Percentiles rank a stretch among this genome's conserved stretches.
These are phyloP conservation scores for Chrysomela aeneicollis DNA, from an alignment of 2,888 invertebrate genomes.

Conservation along the genomic window DNA sequence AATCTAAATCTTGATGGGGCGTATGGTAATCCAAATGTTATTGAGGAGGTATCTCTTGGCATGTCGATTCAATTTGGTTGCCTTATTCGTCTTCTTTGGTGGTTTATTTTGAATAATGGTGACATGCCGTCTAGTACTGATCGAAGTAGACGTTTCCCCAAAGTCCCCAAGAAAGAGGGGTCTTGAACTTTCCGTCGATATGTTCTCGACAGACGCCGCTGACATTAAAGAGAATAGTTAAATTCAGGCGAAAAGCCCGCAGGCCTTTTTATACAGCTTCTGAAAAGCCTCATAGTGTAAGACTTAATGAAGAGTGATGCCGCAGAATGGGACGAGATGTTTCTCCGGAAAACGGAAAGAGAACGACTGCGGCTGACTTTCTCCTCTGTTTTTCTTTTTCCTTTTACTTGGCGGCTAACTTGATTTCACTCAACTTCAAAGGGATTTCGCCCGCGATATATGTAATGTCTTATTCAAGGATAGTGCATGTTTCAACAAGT, in stretches of 20 bases:
- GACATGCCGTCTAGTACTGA: background rate
- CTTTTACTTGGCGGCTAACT: background rate
- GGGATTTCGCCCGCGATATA: background rate
- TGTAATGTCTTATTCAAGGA: background rate
- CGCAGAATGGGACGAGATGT: conserved; percentile 48
- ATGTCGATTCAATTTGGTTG: too few relatives aligned
- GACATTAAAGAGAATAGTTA: conserved; percentile 48
- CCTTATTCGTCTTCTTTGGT: background rate
- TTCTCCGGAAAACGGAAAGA: conserved; percentile 40
- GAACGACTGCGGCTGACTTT: conserved; percentile 15
- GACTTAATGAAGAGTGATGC: conserved; percentile 52
- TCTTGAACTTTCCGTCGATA: conserved; percentile 18
- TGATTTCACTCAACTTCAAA: conserved; percentile 2
- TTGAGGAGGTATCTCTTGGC: too few relatives aligned
- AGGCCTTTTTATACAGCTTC: conserved; percentile 44
- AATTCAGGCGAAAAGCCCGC: conserved; percentile 42
- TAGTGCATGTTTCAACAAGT: background rate
- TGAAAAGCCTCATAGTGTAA: conserved; percentile 43
- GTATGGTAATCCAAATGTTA: too few relatives aligned
- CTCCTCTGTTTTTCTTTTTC: background rate
- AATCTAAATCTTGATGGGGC: too few relatives aligned
- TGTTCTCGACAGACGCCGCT: conserved; percentile 31
- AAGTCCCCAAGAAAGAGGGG: background rate
- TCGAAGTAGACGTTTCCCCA: background rate
- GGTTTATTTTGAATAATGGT: background rate